Conservation (phyloP, 1,140 invertebrate species). For the Nautilus pompilius region DNA sequence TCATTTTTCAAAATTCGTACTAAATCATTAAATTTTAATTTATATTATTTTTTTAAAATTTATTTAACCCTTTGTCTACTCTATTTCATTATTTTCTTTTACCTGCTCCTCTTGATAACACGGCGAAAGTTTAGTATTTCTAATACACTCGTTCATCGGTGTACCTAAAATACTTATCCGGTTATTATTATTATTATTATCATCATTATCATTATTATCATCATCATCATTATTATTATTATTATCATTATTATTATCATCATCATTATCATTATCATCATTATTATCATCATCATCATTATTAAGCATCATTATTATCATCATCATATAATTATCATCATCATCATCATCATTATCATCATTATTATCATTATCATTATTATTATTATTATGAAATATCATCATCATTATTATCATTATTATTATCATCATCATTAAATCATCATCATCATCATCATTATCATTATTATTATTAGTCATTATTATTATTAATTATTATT, state of each 20-base stretch:
- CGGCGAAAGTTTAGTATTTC: too few species aligned
- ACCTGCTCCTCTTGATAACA: too few species aligned
- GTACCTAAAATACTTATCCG: too few species aligned
- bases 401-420: neutral
- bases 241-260: neutral
- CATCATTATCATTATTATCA: neutral
- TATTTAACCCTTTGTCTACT: too few species aligned
- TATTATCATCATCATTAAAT: neutral
- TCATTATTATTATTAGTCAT: neutral
- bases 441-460: neutral
- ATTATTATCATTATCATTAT: constrained; percentile 7
- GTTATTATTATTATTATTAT: neutral
- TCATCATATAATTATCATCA: neutral
- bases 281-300: neutral
- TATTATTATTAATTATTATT: neutral
- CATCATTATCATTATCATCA: neutral
- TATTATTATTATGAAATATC: neutral
- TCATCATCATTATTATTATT: neutral
- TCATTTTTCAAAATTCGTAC: too few species aligned
- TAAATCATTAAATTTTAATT: too few species aligned
- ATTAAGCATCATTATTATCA: neutral
- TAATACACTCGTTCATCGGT: too few species aligned
- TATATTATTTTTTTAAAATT: too few species aligned
- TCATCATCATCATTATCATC: neutral
- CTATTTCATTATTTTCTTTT: too few species aligned